Evolutionary conservation across 37 sponge, comb jelly and placozoan species (phyloP).

Genomic region (Tethya wilhelma): DNA sequence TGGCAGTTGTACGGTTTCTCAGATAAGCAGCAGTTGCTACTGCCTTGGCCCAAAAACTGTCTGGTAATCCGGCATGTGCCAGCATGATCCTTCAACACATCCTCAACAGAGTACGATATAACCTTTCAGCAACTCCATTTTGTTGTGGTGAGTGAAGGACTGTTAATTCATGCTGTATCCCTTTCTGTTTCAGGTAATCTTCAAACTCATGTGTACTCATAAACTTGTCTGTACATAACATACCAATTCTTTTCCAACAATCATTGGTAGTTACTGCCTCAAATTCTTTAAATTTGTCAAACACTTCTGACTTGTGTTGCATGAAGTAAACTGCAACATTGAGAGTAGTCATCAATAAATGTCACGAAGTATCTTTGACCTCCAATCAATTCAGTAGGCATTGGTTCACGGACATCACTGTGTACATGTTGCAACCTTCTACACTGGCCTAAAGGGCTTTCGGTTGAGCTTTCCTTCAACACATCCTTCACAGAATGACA

Average conservation of each 20-base stretch:
- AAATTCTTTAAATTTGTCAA: constrained; percentile 58
- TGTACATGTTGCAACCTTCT: constrained; percentile 43
- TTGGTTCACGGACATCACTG: constrained; percentile 67
- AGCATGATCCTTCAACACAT: constrained; percentile 50
- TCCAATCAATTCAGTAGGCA: constrained; percentile 53
- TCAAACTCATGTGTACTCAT: constrained; percentile 41
- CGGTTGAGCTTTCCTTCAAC: constrained; percentile 48
- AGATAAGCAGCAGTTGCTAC: constrained; percentile 52
- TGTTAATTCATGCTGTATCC: constrained; percentile 49
- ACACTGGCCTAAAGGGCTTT: constrained; percentile 47
- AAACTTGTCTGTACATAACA: constrained; percentile 40
- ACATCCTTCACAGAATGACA: constrained; percentile 67
- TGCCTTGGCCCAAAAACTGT: constrained; percentile 64
- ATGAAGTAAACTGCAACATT: constrained; percentile 46
- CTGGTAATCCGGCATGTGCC: constrained; percentile 39
- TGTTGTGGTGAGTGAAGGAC: constrained; percentile 49
- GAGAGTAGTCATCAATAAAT: constrained; percentile 56
- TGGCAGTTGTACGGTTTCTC: constrained; percentile 33
- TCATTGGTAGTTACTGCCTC: constrained; percentile 34
- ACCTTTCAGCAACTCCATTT: constrained; percentile 56
- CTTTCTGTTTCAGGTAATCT: constrained; percentile 31
- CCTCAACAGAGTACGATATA: constrained; percentile 50
- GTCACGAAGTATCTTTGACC: constrained; percentile 61
- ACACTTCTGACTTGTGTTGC: constrained; percentile 45
- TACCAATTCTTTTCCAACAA: constrained; percentile 30